A percentile compares a stretch with the other conserved stretches of the same genome.
phyloP scores from a whole-genome alignment of 2,797 vertebrate species.

The Clangula hyemalis region DNA sequence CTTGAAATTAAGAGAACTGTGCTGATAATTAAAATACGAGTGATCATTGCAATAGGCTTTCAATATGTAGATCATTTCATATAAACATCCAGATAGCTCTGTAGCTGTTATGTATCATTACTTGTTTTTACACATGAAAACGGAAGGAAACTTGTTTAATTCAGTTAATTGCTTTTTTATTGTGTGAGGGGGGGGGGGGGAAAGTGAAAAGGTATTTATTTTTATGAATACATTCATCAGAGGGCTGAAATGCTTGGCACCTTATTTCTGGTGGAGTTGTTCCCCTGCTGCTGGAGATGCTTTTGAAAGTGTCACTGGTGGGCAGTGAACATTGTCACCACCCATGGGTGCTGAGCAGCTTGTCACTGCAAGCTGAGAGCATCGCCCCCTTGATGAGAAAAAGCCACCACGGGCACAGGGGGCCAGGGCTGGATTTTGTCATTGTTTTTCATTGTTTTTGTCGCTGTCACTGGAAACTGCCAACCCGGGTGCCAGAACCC shows the following conservation, averaged over 20 bases:
- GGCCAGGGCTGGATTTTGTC: neutral
- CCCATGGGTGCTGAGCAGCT: fast-evolving
- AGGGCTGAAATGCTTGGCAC: neutral
- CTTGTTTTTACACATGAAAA: neutral
- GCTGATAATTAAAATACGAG: conserved; percentile 41
- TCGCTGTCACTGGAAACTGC: neutral
- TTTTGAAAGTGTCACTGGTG: neutral
- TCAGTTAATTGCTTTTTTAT: neutral
- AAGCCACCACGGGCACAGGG: fast-evolving
- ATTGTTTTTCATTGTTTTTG: no score
- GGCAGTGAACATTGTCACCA: neutral
- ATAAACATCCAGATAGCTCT: neutral
- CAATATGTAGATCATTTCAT: neutral
- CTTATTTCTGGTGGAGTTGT: neutral
- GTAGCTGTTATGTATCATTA: fast-evolving
- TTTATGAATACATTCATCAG: neutral
- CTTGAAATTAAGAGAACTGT: conserved; percentile 47
- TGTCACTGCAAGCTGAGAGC: neutral
- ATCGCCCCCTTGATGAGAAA: neutral
- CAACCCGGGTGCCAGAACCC: neutral
- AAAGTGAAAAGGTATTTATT: no score
- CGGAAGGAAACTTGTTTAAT: neutral
- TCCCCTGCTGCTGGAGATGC: neutral
- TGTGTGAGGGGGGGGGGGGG: neutral
- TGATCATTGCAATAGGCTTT: neutral